phyloP scores from a whole-genome alignment of 2,113 vertebrate genomes.

The Phaethon lepturus region DNA sequence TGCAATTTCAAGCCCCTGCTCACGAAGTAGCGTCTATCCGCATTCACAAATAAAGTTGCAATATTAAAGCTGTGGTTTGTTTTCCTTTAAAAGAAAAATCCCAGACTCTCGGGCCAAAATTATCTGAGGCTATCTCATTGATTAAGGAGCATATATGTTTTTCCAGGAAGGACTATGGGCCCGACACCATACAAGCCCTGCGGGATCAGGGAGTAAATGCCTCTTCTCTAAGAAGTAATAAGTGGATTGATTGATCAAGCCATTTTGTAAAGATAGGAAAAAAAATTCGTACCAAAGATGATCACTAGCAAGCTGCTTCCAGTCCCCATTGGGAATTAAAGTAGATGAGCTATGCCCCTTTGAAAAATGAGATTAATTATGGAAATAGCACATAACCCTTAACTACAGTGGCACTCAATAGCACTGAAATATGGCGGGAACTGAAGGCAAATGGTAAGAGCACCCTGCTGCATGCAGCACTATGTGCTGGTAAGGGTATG shows the following conservation, averaged over 20 bases:
- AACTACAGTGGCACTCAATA: neutral
- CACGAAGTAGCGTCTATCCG: neutral
- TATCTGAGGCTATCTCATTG: neutral
- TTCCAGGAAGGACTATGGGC: neutral
- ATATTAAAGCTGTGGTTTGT: neutral
- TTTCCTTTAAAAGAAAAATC: neutral
- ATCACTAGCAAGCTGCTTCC: neutral
- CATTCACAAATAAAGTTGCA: neutral
- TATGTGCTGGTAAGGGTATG: neutral
- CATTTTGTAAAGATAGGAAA: neutral
- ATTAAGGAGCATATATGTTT: neutral
- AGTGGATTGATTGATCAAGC: neutral
- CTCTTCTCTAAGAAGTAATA: neutral
- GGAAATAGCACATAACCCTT: neutral
- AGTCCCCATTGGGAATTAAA: neutral
- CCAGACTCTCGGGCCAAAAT: neutral
- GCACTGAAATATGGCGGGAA: neutral
- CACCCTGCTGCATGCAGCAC: neutral
- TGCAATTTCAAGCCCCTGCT: neutral
- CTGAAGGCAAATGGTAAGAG: neutral
- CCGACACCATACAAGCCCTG: neutral
- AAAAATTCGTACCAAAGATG: neutral
- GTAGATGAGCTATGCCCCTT: neutral
- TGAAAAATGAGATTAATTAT: conserved; percentile 38
- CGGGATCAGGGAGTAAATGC: neutral